Conservation (phyloP, 2,888 invertebrate species). For the Yponomeuta plumbellus region DNA sequence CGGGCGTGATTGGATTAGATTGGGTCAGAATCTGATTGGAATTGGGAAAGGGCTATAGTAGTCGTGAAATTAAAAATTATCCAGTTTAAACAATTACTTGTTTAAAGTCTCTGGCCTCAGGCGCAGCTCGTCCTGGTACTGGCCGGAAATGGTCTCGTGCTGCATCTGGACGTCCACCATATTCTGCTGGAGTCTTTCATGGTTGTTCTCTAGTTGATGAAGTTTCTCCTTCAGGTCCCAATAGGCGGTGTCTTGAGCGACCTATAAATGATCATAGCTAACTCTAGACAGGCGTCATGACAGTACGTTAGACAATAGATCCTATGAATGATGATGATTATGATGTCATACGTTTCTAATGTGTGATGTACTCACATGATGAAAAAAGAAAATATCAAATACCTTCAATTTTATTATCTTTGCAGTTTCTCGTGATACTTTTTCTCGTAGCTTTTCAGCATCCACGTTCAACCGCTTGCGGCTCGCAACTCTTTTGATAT, state of each 20-base stretch:
- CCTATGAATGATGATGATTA: no score
- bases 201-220: conserved; percentile 47
- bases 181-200: conserved; percentile 60
- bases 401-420: conserved; percentile 62
- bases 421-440: conserved; percentile 49
- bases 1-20: no score
- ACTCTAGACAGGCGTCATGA: background rate
- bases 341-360: no score
- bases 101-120: conserved; percentile 57
- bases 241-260: conserved; percentile 60
- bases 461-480: conserved; percentile 50
- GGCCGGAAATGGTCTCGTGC: conserved; percentile 53
- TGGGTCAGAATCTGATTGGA: no score
- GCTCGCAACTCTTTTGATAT: conserved; percentile 46
- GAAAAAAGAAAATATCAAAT: background rate
- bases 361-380: background rate
- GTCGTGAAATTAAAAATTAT: no score
- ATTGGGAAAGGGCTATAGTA: no score
- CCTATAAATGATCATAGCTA: conserved; percentile 33
- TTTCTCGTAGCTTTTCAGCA: conserved; percentile 52
- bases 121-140: conserved; percentile 54
- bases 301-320: background rate
- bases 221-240: conserved; percentile 60
- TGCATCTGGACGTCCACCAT: conserved; percentile 66
- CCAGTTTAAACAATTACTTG: conserved; percentile 34